Base-by-base conservation (phyloP, 2,888 invertebrate genomes). In the Craniophora ligustri region DNA sequence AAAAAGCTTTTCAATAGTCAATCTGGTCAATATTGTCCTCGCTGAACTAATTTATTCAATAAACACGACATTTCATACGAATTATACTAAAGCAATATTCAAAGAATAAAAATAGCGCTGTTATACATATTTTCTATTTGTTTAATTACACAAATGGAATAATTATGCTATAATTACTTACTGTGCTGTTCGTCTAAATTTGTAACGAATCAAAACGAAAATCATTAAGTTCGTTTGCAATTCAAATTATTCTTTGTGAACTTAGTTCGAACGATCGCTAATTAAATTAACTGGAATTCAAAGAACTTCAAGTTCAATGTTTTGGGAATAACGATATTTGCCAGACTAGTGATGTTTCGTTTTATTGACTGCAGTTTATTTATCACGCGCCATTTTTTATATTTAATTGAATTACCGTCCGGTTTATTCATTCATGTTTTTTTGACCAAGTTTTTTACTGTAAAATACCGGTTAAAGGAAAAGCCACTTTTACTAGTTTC, bases 141-240 rank as follows among this genome's bases (percentile, higher is more conserved):
- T 48, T 31, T 54, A 53, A 60, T 61, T 26, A 26, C n/a, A 26
- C 26, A 5, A 26, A 4, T 26, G 26, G 32, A 48, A 34, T 54
- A 47, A 60, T 61, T 67, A 48, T 26, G 45, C 51, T 28, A 38
- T 48, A 41, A 51, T 67, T 49, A 64, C 21, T 30, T 42, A 45
- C 39, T 62, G 58, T 35, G 23, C 48, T 59, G 48, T 64, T 67
- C 63, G 48, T 48, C 40, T 49, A 44, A 54, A 46, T 23, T 38
- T 40, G 67, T 61, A 61, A 61, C 63, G 62, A 75, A 74, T 72
- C 68, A 65, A 72, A 81, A 78, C 69, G 74, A 72, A 76, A 74
- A 70, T 79, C 72, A 79, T 80, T 78, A 76, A 78, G 76, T 75
- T 75, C 77, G 73, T 84, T 81, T 78, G 78, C 80, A 83, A 81